phyloP scores from a whole-genome alignment of 2,113 vertebrate species.

The Octodon degus region DNA sequence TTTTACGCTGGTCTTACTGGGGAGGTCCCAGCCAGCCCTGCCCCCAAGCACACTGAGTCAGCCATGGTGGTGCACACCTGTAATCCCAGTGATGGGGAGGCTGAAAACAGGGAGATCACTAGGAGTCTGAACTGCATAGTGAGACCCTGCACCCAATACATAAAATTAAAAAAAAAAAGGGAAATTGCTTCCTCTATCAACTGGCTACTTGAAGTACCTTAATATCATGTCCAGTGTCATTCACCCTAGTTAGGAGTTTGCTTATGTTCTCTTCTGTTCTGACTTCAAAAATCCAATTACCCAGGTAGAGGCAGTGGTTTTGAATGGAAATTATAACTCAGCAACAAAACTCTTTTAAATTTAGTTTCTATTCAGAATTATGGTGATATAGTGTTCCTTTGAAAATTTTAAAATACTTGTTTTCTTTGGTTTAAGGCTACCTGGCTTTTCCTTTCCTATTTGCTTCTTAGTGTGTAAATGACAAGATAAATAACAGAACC shows the following conservation, averaged over 20 bases:
- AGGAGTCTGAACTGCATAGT: no score
- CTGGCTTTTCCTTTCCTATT: conserved; percentile 68
- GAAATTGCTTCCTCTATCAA: conserved; percentile 49
- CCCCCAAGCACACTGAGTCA: no score
- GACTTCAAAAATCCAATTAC: conserved; percentile 41
- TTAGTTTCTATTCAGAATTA: conserved; percentile 70
- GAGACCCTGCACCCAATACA: no score
- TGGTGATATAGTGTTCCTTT: conserved; percentile 61
- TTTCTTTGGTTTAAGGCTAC: conserved; percentile 69
- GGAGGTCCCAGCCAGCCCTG: no score
- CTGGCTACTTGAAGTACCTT: conserved; percentile 31
- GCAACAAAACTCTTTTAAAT: conserved; percentile 64
- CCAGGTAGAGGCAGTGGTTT: background rate
- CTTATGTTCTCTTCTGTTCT: background rate
- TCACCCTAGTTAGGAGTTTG: conserved; percentile 45
- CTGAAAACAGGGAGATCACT: no score
- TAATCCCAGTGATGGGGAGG: no score
- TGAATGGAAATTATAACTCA: conserved; percentile 52
- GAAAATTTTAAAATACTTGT: conserved; percentile 75
- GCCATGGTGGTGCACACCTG: no score
- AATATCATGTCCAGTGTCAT: conserved; percentile 25
- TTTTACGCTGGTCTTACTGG: no score
- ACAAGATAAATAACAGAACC: conserved; percentile 67
- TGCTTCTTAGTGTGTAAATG: conserved; percentile 63
- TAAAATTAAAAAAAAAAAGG: no score